Percentiles rank a stretch among this genome's conserved stretches.
These are phyloP conservation scores for Mythimna lalbum DNA, from an alignment of 2,888 invertebrate genomes.

Conservation along the genomic window DNA sequence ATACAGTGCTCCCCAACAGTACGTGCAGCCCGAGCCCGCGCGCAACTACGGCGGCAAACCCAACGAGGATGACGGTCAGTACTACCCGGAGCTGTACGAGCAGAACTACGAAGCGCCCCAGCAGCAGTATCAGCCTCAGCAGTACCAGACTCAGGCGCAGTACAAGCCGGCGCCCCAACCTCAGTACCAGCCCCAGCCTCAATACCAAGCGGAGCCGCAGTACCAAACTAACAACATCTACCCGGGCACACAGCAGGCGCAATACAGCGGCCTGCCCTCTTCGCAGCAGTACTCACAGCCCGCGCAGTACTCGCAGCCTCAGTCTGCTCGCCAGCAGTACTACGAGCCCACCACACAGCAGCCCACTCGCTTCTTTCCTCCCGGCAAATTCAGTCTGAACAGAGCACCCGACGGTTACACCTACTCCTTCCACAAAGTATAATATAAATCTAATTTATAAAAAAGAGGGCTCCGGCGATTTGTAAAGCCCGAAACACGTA, in stretches of 20 bases:
- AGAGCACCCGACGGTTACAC: constrained; percentile 97
- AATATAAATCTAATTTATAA: constrained; percentile 84
- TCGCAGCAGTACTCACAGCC: constrained; percentile 78
- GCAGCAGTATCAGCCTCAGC: constrained; percentile 82
- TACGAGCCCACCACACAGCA: constrained; percentile 92
- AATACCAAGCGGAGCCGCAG: constrained; percentile 78
- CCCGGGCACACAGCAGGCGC: constrained; percentile 87
- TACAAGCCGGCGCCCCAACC: constrained; percentile 76
- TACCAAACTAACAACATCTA: constrained; percentile 86
- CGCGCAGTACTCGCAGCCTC: constrained; percentile 74
- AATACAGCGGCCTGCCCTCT: constrained; percentile 85
- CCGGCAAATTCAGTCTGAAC: constrained; percentile 96
- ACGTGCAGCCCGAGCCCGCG: constrained; percentile 87
- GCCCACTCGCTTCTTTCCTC: constrained; percentile 95
- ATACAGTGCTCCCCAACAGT: constrained; percentile 87
- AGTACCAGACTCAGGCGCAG: constrained; percentile 78
- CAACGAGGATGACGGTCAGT: constrained; percentile 88
- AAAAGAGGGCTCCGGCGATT: constrained; percentile 79
- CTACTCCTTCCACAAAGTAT: constrained; percentile 94
- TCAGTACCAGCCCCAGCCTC: constrained; percentile 78
- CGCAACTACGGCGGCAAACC: constrained; percentile 86
- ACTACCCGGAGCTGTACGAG: constrained; percentile 89
- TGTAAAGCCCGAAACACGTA: constrained; percentile 80
- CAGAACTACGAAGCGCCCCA: constrained; percentile 84
- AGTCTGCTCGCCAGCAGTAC: constrained; percentile 85